Base-by-base conservation (phyloP, 2,888 invertebrate species). In the Aleiodes leptofemur region DNA sequence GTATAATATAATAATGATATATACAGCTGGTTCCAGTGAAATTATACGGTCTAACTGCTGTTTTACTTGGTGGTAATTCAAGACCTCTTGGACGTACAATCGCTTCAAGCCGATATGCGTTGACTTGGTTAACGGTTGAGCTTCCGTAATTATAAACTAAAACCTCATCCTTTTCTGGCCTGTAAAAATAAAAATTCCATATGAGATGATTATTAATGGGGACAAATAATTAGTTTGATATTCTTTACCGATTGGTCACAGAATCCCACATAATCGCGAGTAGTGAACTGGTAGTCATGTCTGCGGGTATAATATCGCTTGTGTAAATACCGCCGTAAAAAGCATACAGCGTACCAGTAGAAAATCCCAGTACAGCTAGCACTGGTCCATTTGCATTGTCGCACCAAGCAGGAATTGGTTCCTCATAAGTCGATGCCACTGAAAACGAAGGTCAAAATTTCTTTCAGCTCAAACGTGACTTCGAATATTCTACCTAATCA, bases 141-240 rank as follows among this genome's bases (percentile, higher is more conserved):
- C 96, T 95, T 1, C 96, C 95, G 88, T 94, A 96, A 90, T 97
- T 97, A 90, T 95, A 97, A 59, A 97, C 93, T 0, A 93, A 91
- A 77, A 90, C 83, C 4, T n/a, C 29, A 11, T 31, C 83, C 82
- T 84, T 53, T 1, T 64, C 16, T 9, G 70, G 68, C 43, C 77
- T 78, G 43, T 43, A 3, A 43, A 43, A 43, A 9, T 43, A 34
- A 0, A 34, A 6, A 34, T 34, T 34, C 34, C 7, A 9, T 7
- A 11, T 43, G 43, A 43, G 43, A 43, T 43, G 8, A 43, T 43
- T 43, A 8, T 43, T 0, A 43, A 9, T 9, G 3, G 0, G 9
- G 43, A 8, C 3, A 34, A 6, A 34, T 34, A 34, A 34, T 34
- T 43, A 8, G 0, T 16, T 11, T 34, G 61, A 11, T 23, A 11